Evolutionary conservation across 2,888 invertebrate genomes (phyloP).

Genomic region (Biston stratarius): DNA sequence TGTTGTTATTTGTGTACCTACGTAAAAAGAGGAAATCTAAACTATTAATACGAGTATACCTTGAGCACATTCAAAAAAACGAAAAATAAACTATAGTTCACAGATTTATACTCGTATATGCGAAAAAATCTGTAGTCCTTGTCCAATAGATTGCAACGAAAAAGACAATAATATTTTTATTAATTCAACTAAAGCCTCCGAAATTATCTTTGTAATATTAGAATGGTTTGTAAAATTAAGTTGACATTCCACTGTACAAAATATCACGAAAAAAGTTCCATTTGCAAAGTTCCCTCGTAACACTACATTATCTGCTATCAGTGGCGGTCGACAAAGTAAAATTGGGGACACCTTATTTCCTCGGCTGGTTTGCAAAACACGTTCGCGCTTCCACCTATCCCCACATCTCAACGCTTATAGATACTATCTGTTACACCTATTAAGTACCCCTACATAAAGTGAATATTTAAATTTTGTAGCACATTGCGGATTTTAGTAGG

Average conservation of each 20-base stretch:
- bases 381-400: slow-evolving; percentile 85
- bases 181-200: too few species aligned
- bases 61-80: too few species aligned
- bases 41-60: too few species aligned
- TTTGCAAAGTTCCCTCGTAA: slow-evolving; percentile 72
- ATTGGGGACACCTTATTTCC: slow-evolving; percentile 84
- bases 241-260: slow-evolving; percentile 49
- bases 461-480: slow-evolving; percentile 31
- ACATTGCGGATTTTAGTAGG: slow-evolving; percentile 57
- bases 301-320: slow-evolving; percentile 80
- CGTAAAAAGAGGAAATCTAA: too few species aligned
- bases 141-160: too few species aligned
- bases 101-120: too few species aligned
- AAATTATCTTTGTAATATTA: not conserved
- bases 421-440: slow-evolving; percentile 83
- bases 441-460: slow-evolving; percentile 51
- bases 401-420: slow-evolving; percentile 85
- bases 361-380: slow-evolving; percentile 84
- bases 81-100: too few species aligned
- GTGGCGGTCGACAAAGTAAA: slow-evolving; percentile 81
- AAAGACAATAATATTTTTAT: too few species aligned
- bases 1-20: too few species aligned
- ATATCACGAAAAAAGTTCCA: slow-evolving; percentile 64
- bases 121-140: too few species aligned
- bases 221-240: slow-evolving; percentile 49